Conservation (phyloP, 2,888 invertebrate genomes). For the Eretmocerus hayati region DNA sequence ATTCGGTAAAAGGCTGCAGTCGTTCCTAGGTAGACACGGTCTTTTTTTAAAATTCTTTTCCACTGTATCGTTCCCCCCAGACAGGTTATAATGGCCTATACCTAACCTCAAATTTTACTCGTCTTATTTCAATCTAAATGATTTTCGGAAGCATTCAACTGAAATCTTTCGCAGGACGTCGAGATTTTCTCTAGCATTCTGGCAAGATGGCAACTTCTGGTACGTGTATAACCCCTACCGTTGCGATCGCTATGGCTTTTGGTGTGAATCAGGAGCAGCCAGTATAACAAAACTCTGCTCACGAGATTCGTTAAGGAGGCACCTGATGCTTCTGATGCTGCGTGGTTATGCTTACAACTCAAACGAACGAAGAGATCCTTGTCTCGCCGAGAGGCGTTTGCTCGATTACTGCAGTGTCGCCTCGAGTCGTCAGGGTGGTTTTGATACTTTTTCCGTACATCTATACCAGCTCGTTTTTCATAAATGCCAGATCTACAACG, state of each 20-base stretch:
- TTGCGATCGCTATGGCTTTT: conserved; percentile 37
- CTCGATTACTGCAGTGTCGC: neutral
- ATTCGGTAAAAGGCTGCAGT: too few relatives aligned
- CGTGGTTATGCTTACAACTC: conserved; percentile 31
- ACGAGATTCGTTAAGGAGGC: conserved; percentile 31
- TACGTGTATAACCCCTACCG: conserved; percentile 40
- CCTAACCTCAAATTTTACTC: too few relatives aligned
- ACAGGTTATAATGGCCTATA: too few relatives aligned
- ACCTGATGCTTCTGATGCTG: conserved; percentile 36
- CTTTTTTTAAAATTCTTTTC: too few relatives aligned
- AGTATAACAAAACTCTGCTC: conserved; percentile 38
- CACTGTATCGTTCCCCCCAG: too few relatives aligned
- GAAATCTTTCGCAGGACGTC: too few relatives aligned
- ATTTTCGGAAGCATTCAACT: too few relatives aligned
- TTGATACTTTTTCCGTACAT: conserved; percentile 26
- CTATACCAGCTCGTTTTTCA: conserved; percentile 33
- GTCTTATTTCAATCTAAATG: too few relatives aligned
- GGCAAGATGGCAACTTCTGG: conserved; percentile 39
- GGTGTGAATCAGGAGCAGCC: conserved; percentile 33
- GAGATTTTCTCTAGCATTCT: conserved; percentile 36
- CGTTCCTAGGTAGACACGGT: too few relatives aligned
- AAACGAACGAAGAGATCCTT: neutral
- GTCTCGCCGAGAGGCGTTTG: neutral
- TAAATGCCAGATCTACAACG: conserved; percentile 35
- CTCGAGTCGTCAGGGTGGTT: neutral